Conservation (phyloP, 2,888 invertebrate genomes). For the Calliopum simillimum region DNA sequence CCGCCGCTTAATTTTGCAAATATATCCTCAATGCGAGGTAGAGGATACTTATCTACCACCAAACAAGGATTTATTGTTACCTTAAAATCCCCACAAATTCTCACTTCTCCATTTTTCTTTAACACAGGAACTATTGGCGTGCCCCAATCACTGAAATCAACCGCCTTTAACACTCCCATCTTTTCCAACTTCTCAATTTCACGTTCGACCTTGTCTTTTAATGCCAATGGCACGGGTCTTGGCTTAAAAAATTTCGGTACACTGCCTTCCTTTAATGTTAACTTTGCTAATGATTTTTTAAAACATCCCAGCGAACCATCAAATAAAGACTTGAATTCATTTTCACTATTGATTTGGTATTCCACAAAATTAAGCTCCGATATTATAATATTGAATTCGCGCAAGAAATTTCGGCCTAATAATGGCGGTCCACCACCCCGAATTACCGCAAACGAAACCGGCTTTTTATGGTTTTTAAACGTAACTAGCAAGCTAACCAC, state of each 20-base stretch:
- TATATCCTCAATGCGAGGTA: conserved; percentile 53
- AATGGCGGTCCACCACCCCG: conserved; percentile 32
- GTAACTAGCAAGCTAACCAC: conserved; percentile 26
- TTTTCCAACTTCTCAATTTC: conserved; percentile 37
- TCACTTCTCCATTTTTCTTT: conserved; percentile 53
- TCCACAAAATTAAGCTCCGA: not conserved
- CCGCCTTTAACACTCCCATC: conserved; percentile 37
- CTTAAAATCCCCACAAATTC: conserved; percentile 45
- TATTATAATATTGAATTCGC: conserved; percentile 13
- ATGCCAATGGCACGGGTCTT: conserved; percentile 34
- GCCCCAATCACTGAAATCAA: conserved; percentile 50
- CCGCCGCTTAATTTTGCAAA: conserved; percentile 47
- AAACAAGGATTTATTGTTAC: conserved; percentile 51
- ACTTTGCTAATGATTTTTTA: conserved; percentile 26
- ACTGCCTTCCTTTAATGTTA: conserved; percentile 24
- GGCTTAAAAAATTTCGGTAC: conserved; percentile 40
- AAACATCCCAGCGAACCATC: conserved; percentile 30
- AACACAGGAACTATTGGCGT: conserved; percentile 59
- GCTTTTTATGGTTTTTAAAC: conserved; percentile 32
- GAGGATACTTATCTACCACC: conserved; percentile 50
- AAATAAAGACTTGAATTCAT: conserved; percentile 21
- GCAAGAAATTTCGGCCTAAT: conserved; percentile 33
- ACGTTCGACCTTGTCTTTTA: conserved; percentile 37
- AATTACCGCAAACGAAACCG: conserved; percentile 28
- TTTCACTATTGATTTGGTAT: not conserved